Evolutionary conservation across 2,888 invertebrate genomes (phyloP).

Genomic region (Bruchidius siliquastri): DNA sequence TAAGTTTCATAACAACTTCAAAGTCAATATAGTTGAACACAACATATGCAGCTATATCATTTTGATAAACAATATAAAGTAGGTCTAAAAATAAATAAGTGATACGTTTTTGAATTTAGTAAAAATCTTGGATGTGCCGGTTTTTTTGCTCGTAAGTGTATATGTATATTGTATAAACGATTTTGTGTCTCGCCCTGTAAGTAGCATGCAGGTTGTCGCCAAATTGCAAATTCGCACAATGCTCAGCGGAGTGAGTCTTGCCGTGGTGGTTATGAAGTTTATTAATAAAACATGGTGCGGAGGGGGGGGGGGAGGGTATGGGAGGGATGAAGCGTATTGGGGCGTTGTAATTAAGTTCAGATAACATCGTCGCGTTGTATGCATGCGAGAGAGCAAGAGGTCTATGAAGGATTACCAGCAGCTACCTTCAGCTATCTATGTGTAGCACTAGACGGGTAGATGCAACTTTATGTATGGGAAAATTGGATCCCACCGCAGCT

Average conservation of each 20-base stretch:
- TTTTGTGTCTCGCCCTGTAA: too few species aligned
- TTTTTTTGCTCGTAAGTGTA: too few species aligned
- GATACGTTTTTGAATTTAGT: too few species aligned
- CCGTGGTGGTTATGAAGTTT: not conserved
- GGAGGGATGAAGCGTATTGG: not conserved
- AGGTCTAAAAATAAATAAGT: too few species aligned
- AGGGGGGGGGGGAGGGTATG: not conserved
- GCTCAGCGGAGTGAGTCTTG: not conserved
- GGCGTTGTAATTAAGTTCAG: not conserved
- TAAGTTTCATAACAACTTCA: too few species aligned
- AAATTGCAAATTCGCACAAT: not conserved
- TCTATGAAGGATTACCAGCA: not conserved
- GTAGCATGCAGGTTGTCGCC: not conserved
- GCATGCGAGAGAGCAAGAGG: not conserved
- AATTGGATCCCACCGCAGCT: not conserved
- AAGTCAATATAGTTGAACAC: too few species aligned
- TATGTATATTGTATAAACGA: too few species aligned
- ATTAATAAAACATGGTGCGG: not conserved
- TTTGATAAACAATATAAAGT: too few species aligned
- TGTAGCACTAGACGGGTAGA: not conserved
- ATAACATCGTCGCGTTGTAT: not conserved
- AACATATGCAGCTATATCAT: too few species aligned
- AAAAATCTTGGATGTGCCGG: too few species aligned
- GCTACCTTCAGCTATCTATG: not conserved
- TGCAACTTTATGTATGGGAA: not conserved